Conservation (phyloP, 2,797 vertebrate species). For the Vultur gryphus region DNA sequence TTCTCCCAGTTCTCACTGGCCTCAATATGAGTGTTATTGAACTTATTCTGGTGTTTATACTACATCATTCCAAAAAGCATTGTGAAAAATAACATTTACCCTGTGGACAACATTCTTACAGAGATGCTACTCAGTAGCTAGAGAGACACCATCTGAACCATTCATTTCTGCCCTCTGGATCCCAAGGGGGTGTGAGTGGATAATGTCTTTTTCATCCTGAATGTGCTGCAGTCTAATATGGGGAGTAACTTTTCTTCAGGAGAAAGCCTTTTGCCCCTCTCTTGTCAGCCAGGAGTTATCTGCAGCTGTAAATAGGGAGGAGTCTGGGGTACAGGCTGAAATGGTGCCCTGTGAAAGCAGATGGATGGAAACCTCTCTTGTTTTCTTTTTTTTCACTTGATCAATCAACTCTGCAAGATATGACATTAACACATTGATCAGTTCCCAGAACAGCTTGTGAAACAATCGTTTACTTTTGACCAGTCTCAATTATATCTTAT, state of each 20-base stretch:
- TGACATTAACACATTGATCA: not conserved
- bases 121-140: not conserved
- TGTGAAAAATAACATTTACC: not conserved
- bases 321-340: not conserved
- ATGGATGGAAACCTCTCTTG: not conserved
- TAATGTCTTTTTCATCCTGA: not conserved
- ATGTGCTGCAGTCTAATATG: not conserved
- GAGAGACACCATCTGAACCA: not conserved
- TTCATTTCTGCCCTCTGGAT: not conserved
- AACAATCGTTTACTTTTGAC: not conserved
- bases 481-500: not conserved
- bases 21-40: not conserved
- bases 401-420: not conserved
- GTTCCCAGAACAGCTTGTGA: not conserved
- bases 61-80: not conserved
- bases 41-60: not conserved
- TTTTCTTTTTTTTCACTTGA: not conserved
- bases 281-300: not conserved
- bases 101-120: not conserved
- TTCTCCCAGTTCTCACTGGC: not conserved
- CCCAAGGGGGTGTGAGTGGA: not conserved
- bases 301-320: not conserved
- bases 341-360: not conserved
- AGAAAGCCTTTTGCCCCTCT: not conserved
- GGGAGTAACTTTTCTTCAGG: not conserved